phyloP scores from a whole-genome alignment of 64 coral and sea anemone genomes.

The Trachythela sp. region DNA sequence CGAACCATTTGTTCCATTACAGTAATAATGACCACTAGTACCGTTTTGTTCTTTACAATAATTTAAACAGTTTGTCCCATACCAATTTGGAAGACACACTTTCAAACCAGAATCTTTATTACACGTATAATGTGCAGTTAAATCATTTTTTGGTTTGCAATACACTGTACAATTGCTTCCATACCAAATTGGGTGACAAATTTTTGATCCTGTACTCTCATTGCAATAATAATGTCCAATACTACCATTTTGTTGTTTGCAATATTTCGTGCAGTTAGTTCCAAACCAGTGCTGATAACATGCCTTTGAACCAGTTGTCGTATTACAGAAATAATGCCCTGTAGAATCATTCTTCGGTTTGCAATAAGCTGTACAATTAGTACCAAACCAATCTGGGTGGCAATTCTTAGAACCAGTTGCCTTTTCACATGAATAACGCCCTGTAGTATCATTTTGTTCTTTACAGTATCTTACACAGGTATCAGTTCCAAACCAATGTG shows the following conservation, averaged over 20 bases:
- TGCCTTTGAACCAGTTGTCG: background rate
- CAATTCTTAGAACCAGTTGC: background rate
- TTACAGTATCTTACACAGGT: background rate
- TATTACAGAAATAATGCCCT: background rate
- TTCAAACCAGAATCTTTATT: background rate
- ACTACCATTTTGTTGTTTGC: background rate
- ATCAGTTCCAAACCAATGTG: background rate
- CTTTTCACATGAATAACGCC: background rate
- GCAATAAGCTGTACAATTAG: background rate
- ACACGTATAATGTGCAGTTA: background rate
- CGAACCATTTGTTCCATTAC: background rate
- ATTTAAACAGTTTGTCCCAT: background rate
- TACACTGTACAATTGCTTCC: background rate
- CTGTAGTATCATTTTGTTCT: background rate
- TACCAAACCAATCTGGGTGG: background rate
- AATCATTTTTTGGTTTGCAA: background rate
- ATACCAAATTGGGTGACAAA: background rate
- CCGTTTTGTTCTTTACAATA: constrained; percentile 39
- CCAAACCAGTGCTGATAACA: background rate
- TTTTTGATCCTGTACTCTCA: constrained; percentile 28
- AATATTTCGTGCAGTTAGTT: background rate
- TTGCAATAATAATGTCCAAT: background rate
- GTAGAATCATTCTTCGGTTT: background rate
- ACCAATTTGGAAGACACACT: background rate
- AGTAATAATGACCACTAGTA: constrained; percentile 44